phyloP scores from a whole-genome alignment of 1,140 invertebrate species.

The Bombus pyrosoma region DNA sequence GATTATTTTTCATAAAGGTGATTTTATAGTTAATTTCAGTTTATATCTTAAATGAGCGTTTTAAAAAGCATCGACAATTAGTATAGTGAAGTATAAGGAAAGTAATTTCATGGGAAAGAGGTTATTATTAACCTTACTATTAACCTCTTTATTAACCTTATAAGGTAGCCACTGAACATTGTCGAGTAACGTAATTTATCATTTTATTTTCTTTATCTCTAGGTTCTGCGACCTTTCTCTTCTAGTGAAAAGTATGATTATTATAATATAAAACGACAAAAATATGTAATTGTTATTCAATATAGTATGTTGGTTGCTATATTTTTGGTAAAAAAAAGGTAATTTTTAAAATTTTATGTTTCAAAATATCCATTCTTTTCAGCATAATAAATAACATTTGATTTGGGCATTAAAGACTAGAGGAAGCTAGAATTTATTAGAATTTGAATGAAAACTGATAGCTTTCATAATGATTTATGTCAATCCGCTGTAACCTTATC shows the following conservation, averaged over 20 bases:
- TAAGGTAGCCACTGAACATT: not conserved
- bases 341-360: not conserved
- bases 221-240: not conserved
- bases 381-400: not conserved
- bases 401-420: not conserved
- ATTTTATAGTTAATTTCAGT: not conserved
- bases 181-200: not conserved
- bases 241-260: not conserved
- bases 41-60: not conserved
- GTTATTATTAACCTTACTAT: slow-evolving; percentile 4
- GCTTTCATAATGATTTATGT: not conserved
- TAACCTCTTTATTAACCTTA: not conserved
- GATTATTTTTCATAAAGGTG: not conserved
- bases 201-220: not conserved
- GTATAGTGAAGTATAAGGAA: not conserved
- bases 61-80: not conserved
- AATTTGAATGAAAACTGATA: slow-evolving; percentile 6
- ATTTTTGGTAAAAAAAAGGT: not conserved
- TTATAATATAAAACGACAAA: not conserved
- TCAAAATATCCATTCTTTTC: not conserved
- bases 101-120: not conserved
- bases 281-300: not conserved
- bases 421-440: not conserved
- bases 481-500: not conserved
- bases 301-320: not conserved